These are phyloP conservation scores for Apeltes quadracus DNA, from an alignment of 2,113 vertebrate species.

Conservation along the genomic window DNA sequence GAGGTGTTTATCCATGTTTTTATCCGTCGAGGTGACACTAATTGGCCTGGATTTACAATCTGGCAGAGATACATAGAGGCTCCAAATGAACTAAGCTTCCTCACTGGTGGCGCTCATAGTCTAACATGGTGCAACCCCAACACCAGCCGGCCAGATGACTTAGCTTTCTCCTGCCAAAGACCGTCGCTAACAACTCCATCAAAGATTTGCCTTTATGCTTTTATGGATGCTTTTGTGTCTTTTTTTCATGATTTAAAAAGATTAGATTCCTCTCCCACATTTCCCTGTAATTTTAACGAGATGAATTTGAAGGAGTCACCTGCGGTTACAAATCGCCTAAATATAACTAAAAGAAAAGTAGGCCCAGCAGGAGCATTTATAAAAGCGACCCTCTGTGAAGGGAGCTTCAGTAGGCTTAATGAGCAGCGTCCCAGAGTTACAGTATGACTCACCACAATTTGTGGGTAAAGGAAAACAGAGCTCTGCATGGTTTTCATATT, in stretches of 20 bases:
- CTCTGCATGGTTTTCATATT: constrained; percentile 19
- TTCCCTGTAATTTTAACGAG: constrained; percentile 5
- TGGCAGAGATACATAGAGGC: constrained; percentile 32
- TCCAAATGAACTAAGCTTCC: constrained; percentile 21
- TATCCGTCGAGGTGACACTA: constrained; percentile 58
- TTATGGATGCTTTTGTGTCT: constrained; percentile 16
- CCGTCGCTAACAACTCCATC: neutral
- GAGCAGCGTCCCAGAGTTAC: neutral
- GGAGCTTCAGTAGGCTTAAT: constrained; percentile 6
- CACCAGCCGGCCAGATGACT: constrained; percentile 7
- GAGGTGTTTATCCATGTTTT: constrained; percentile 59
- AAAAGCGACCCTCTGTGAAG: constrained; percentile 21
- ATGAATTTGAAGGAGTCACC: constrained; percentile 5
- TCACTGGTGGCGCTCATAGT: constrained; percentile 2
- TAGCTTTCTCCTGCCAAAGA: constrained; percentile 26
- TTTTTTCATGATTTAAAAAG: constrained; percentile 10
- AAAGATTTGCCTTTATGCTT: constrained; percentile 11
- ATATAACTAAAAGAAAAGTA: constrained; percentile 20
- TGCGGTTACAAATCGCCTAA: constrained; percentile 2
- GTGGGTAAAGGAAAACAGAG: constrained; percentile 23
- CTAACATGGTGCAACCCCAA: constrained; percentile 12
- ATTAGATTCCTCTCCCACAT: neutral
- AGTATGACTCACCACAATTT: constrained; percentile 6
- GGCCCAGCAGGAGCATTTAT: constrained; percentile 22
- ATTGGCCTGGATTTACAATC: constrained; percentile 60